These are phyloP conservation scores for Steinernema carpocapsae DNA, from an alignment of 2,888 invertebrate species.

Conservation along the genomic window DNA sequence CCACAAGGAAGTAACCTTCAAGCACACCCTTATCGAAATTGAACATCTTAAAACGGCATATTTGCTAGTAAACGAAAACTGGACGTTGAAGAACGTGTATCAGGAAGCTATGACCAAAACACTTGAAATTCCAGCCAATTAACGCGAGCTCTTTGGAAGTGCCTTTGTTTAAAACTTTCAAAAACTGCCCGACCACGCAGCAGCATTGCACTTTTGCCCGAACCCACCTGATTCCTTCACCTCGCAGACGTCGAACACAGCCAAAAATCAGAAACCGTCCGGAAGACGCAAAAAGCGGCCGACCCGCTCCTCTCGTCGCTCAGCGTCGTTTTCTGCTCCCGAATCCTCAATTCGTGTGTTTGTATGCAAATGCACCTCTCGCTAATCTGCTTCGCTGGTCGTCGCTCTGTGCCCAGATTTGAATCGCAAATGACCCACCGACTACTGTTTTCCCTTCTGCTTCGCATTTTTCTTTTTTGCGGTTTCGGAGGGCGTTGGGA, in stretches of 20 bases:
- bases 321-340: neutral
- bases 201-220: too few relatives aligned
- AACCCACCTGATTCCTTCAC: too few relatives aligned
- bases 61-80: too few relatives aligned
- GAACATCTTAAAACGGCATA: too few relatives aligned
- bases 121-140: too few relatives aligned
- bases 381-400: slow-evolving; percentile 28
- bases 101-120: too few relatives aligned
- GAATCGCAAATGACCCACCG: slow-evolving; percentile 30
- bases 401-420: neutral
- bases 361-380: slow-evolving; percentile 23
- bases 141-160: too few relatives aligned
- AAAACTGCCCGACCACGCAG: too few relatives aligned
- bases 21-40: too few relatives aligned
- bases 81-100: too few relatives aligned
- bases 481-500: neutral
- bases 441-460: slow-evolving; percentile 10
- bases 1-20: too few relatives aligned
- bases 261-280: neutral
- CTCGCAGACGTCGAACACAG: neutral
- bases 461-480: neutral
- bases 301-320: neutral
- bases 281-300: neutral
- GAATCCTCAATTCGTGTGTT: neutral
- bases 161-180: too few relatives aligned